Conservation (phyloP, 2,888 invertebrate genomes). For the Falcaria lacertinaria region DNA sequence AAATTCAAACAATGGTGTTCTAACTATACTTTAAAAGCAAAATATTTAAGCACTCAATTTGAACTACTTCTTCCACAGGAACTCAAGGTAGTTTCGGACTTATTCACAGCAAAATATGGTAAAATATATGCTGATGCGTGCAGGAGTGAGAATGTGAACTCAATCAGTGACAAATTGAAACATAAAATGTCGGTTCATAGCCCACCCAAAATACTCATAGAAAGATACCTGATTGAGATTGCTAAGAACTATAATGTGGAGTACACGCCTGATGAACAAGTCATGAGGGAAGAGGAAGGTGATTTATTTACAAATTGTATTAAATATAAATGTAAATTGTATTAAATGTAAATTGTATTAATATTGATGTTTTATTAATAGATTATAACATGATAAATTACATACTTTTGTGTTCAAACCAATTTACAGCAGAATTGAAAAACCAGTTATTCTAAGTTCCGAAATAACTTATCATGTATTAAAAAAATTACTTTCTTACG, state of each 20-base stretch:
- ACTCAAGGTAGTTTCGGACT: conserved; percentile 90
- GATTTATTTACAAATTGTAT: conserved; percentile 3
- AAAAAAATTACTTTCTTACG: too few species aligned
- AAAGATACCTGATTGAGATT: conserved; percentile 96
- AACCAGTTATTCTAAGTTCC: too few species aligned
- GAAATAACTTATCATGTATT: too few species aligned
- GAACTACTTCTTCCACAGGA: conserved; percentile 74
- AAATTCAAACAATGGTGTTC: too few species aligned
- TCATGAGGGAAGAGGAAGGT: conserved; percentile 88
- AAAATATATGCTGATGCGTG: conserved; percentile 95
- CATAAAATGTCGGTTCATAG: conserved; percentile 96
- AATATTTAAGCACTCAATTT: not conserved
- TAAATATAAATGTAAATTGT: too few species aligned
- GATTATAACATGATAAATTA: too few species aligned
- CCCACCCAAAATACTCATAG: conserved; percentile 96
- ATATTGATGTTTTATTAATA: too few species aligned
- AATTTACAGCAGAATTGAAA: too few species aligned
- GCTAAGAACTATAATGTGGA: conserved; percentile 96
- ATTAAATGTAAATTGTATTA: too few species aligned
- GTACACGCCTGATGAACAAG: conserved; percentile 96
- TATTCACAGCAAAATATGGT: conserved; percentile 95
- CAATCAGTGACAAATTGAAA: conserved; percentile 93
- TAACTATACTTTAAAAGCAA: too few species aligned
- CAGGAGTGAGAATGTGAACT: conserved; percentile 87
- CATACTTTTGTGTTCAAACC: too few species aligned